Percentiles rank a stretch among this genome's conserved stretches.
Conservation (phyloP, 1,140 invertebrate species). For the Hypsibius dujardini region DNA sequence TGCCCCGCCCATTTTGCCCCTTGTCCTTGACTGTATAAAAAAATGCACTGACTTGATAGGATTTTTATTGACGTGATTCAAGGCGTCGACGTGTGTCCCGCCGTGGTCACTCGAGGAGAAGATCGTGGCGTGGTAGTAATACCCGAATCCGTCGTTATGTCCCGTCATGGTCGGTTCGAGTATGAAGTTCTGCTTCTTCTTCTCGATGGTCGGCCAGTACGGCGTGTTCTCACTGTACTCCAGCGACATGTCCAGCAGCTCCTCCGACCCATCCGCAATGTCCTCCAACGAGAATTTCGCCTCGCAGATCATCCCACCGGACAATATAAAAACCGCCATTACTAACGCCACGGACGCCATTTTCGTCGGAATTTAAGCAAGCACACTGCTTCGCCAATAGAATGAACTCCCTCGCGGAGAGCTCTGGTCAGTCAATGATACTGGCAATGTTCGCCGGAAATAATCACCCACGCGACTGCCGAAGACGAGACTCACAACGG, state of each 20-base stretch:
- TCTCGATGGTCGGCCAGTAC: conserved; percentile 16
- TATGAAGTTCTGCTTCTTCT: neutral
- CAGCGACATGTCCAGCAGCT: conserved; percentile 6
- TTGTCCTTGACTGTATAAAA: too few species aligned
- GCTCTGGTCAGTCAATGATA: neutral
- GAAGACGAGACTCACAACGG: too few species aligned
- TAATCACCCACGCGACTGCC: neutral
- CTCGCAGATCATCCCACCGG: neutral
- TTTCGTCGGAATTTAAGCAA: neutral
- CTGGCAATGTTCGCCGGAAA: neutral
- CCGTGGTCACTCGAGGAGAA: neutral
- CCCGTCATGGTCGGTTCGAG: neutral
- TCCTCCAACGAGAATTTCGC: neutral
- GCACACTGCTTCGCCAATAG: neutral
- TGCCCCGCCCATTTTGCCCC: too few species aligned
- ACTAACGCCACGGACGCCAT: neutral
- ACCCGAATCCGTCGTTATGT: neutral
- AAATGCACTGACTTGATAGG: neutral
- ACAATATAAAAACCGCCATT: neutral
- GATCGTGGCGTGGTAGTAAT: conserved; percentile 9
- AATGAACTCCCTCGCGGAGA: neutral
- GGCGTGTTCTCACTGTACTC: conserved; percentile 9
- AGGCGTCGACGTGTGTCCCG: conserved; percentile 5
- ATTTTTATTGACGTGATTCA: conserved; percentile 5
- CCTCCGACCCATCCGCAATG: conserved; percentile 1